Evolutionary conservation across 2,888 invertebrate genomes (phyloP), one percentile per base, ranked within the genome.

Genomic region (Noctua janthe): DNA sequence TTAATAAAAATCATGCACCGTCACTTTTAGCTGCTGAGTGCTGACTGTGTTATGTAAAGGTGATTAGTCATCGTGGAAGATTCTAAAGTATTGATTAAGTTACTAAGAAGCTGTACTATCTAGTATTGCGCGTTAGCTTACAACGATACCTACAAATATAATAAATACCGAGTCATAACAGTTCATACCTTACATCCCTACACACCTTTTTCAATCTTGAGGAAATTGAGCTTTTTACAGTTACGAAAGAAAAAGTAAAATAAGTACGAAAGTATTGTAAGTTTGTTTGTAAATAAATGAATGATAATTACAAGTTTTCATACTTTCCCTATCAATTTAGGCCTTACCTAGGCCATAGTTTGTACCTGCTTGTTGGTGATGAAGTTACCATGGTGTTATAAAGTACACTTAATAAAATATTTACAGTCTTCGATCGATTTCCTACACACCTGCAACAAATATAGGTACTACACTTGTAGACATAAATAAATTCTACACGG

Each of bases 21-120:
- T 69, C 73, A 80, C 80, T 43, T 71, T 66, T 49, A 80, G 29
- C 17, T 67, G 17, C 51, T 2, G 56, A 43, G 51, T 39, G 56
- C 70, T 20, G 47, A 23, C 39, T 43, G 69, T 23, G 20, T 13
- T 23, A 7, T 49, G 35, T 47, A 35, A 51, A 47, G 13, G 15
- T 56, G 80, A 67, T 43, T 79, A 72, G 66, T 80, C 80, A 80
- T 80, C 72, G 72, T 80, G 54, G 49, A 49, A 66, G 80, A 80
- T 80, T 67, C 10, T 67, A 71, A 51, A 49, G 47, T 49, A 71
- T 67, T 80, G 80, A 80, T 47, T 64, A 71, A 5, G 47, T 79
- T 56, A 71, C 80, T 49, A 39, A 29, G 39, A 51, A 69, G 35
- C 64, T 64, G 39, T 56, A 47, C 5, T 59, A 62, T 23, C 29